phyloP scores from a whole-genome alignment of 2,113 vertebrate species.

The Stercorarius parasiticus region DNA sequence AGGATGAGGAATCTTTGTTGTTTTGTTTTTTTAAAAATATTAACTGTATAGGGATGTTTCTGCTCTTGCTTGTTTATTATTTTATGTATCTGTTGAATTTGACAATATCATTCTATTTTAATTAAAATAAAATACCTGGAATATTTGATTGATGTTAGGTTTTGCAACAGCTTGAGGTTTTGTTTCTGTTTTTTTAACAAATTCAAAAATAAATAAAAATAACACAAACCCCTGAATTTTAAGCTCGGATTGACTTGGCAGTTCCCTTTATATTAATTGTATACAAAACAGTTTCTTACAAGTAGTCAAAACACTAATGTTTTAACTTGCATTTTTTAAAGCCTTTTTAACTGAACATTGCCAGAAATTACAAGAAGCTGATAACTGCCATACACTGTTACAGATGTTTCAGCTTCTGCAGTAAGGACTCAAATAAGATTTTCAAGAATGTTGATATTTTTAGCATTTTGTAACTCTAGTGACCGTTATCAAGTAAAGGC shows the following conservation, averaged over 20 bases:
- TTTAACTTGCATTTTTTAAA: slow-evolving; percentile 38
- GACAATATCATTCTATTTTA: not conserved
- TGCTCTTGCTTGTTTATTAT: not conserved
- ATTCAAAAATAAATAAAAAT: not conserved
- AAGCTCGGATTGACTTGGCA: slow-evolving; percentile 22
- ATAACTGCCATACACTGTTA: not conserved
- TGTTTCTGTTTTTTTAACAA: not conserved
- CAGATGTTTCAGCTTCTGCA: slow-evolving; percentile 44
- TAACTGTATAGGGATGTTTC: not conserved
- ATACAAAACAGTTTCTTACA: slow-evolving; percentile 10
- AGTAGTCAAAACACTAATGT: slow-evolving; percentile 44
- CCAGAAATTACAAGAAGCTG: slow-evolving; percentile 11
- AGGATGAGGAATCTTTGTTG: not conserved
- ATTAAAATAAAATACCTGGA: slow-evolving; percentile 24
- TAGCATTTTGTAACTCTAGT: slow-evolving; percentile 55
- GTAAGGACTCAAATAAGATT: not conserved
- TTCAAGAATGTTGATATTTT: slow-evolving; percentile 34
- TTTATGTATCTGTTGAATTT: not conserved
- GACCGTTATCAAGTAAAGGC: slow-evolving; percentile 25
- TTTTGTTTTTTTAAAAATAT: not conserved
- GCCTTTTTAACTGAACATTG: not conserved
- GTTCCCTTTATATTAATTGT: slow-evolving; percentile 29
- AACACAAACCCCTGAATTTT: not conserved
- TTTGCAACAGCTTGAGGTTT: not conserved
- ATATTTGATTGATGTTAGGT: not conserved